Conservation (phyloP, 1,140 invertebrate genomes). For the Tetragonula clypearis region DNA sequence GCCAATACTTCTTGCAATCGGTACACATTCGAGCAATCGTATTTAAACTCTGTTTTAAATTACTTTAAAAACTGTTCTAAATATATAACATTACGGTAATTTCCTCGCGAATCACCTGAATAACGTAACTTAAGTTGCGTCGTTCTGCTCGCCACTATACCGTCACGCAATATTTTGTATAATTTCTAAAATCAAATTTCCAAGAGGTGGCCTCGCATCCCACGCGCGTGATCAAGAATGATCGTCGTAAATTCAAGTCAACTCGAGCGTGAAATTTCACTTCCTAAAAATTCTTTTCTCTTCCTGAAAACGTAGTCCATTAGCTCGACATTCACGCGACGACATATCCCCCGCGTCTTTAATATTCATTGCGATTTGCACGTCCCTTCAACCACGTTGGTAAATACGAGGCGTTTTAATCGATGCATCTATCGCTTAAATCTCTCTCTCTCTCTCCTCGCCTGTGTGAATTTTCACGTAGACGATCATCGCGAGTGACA, state of each 20-base stretch:
- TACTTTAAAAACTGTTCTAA: too few species aligned
- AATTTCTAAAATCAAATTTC: neutral
- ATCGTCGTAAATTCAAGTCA: too few species aligned
- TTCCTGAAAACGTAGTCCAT: neutral
- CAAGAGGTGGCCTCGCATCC: neutral
- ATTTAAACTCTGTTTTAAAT: too few species aligned
- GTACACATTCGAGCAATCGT: too few species aligned
- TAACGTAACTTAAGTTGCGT: neutral
- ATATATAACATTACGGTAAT: too few species aligned
- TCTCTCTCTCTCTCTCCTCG: neutral
- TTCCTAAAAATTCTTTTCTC: too few species aligned
- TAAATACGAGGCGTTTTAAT: slow-evolving; percentile 16
- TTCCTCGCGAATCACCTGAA: too few species aligned
- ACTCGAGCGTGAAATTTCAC: neutral
- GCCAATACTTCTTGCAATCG: too few species aligned
- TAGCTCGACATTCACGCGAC: neutral
- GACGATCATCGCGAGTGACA: slow-evolving; percentile 5
- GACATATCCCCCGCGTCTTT: neutral
- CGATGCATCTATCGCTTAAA: neutral
- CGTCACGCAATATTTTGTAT: neutral
- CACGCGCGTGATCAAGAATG: too few species aligned
- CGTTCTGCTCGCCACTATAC: neutral
- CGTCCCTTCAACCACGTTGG: neutral
- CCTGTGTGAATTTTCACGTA: neutral
- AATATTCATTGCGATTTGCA: neutral